Percentiles rank a stretch among this genome's conserved stretches.
These are phyloP conservation scores for Ormyrus labotus DNA, from an alignment of 2,888 invertebrate species.

Conservation along the genomic window DNA sequence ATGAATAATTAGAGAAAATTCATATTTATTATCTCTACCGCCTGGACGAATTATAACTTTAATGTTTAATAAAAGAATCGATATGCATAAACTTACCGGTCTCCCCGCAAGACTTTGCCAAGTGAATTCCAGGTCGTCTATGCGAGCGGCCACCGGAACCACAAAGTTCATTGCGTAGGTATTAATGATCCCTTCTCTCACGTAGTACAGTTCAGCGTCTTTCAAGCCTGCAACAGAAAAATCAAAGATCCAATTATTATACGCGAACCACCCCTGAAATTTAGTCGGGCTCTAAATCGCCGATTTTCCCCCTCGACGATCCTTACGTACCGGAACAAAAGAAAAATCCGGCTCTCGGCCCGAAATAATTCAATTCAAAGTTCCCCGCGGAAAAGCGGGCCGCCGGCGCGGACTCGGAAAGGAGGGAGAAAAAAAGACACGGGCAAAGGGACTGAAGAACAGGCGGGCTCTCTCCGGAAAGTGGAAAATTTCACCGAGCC, in stretches of 20 bases:
- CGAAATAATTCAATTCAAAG: slow-evolving; percentile 49
- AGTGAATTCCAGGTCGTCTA: slow-evolving; percentile 89
- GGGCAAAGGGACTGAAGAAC: slow-evolving; percentile 6
- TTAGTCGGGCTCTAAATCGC: too few species aligned
- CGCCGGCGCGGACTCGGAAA: slow-evolving; percentile 8
- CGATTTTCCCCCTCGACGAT: too few species aligned
- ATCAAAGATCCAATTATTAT: background rate
- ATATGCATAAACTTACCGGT: slow-evolving; percentile 79
- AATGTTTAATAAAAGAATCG: background rate
- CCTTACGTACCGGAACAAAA: too few species aligned
- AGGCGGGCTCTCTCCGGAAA: background rate
- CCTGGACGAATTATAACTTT: too few species aligned
- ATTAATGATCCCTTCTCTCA: slow-evolving; percentile 89
- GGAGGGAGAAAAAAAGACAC: background rate
- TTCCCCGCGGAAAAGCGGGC: slow-evolving; percentile 27
- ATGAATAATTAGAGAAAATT: too few species aligned
- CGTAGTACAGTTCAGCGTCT: slow-evolving; percentile 88
- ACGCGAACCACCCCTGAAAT: background rate
- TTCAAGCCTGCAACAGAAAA: slow-evolving; percentile 78
- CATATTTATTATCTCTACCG: too few species aligned
- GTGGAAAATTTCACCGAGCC: slow-evolving; percentile 46
- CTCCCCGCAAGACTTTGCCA: slow-evolving; percentile 87
- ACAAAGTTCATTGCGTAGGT: slow-evolving; percentile 90
- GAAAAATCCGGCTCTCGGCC: too few species aligned
- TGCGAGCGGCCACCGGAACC: slow-evolving; percentile 87